phyloP scores from a whole-genome alignment of 2,888 invertebrate species.

The Endomychus coccineus region DNA sequence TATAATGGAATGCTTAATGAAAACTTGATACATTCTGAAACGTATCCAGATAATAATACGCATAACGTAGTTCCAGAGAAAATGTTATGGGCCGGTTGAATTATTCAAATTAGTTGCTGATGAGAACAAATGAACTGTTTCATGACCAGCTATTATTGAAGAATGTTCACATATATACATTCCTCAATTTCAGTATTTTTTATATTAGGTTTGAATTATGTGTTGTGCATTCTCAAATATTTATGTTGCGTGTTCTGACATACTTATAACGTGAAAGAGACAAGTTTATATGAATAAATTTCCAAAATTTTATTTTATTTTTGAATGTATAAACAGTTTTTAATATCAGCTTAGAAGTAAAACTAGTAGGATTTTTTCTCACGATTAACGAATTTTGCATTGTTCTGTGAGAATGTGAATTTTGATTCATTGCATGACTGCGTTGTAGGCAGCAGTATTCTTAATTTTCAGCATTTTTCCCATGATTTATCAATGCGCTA shows the following conservation, averaged over 20 bases:
- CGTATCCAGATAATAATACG: too few relatives aligned
- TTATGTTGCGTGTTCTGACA: conserved; percentile 13
- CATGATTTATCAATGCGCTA: too few relatives aligned
- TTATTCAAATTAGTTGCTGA: conserved; percentile 11
- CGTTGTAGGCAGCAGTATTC: too few relatives aligned
- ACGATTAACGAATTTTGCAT: conserved; percentile 7
- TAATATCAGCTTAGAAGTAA: conserved; percentile 7
- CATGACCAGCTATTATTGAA: conserved; percentile 8
- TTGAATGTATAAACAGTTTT: conserved; percentile 13
- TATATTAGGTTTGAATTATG: too few relatives aligned
- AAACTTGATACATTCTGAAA: too few relatives aligned
- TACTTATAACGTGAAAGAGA: conserved; percentile 11
- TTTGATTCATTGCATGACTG: too few relatives aligned
- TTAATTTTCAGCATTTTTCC: too few relatives aligned
- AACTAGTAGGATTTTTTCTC: conserved; percentile 11
- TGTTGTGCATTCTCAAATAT: conserved; percentile 14
- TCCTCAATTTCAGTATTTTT: too few relatives aligned
- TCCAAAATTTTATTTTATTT: conserved; percentile 11
- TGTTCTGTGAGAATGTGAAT: too few relatives aligned
- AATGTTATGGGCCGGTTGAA: background rate
- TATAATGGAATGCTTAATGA: too few relatives aligned
- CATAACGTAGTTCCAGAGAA: too few relatives aligned
- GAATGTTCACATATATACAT: conserved; percentile 11
- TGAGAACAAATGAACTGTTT: conserved; percentile 10
- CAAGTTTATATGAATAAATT: conserved; percentile 15